Base-by-base conservation (phyloP, 1,140 invertebrate species). In the Pinna nobilis region DNA sequence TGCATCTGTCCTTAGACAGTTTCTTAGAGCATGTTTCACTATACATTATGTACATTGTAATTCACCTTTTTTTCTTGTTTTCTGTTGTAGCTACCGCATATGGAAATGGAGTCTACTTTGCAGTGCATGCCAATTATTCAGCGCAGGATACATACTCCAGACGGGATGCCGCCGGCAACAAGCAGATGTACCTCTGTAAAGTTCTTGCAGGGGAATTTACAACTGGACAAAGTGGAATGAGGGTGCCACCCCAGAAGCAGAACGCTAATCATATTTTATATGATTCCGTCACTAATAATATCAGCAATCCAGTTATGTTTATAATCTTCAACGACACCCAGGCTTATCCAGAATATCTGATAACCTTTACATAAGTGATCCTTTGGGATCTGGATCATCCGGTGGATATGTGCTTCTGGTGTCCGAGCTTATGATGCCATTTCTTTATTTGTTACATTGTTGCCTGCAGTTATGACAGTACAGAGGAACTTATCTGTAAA, bases 261-360 rank as follows among this genome's bases (percentile, higher is more conserved):
- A 23, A 50, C 7, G n/a, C 23, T 30, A 23, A 25, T 3, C 30
- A 35, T 37, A 50, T 66, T n/a, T 32, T 50, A 49, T 86, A 81
- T 71, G 78, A 86, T 50, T 84, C 82, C 18, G 77, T 81, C 1
- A 77, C 74, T 7, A 71, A 83, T 25, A 69, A 70, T 53, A 0
- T 61, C 6, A 11, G 23, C 1, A 75, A 35, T 18, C 79, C 81
- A 5, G 5, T 0, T 4, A 82, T 86, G 57, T 86, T 60, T 51
- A 63, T 86, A 23, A 82, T 86, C 20, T 86, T 86, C 44, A 64
- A 78, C 70, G 84, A 86, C 64, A 63, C 74, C 1, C 83, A 85
- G 60, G 81, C 77, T 11, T 86, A 86, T 68, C 84, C 84, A 28
- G 74, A 81, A 37, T 86, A 85, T 67, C 50, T 85, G 33, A 81